These are phyloP conservation scores for Poeciliopsis paucimaculata DNA, from an alignment of 2,797 vertebrate species.

Conservation along the genomic window DNA sequence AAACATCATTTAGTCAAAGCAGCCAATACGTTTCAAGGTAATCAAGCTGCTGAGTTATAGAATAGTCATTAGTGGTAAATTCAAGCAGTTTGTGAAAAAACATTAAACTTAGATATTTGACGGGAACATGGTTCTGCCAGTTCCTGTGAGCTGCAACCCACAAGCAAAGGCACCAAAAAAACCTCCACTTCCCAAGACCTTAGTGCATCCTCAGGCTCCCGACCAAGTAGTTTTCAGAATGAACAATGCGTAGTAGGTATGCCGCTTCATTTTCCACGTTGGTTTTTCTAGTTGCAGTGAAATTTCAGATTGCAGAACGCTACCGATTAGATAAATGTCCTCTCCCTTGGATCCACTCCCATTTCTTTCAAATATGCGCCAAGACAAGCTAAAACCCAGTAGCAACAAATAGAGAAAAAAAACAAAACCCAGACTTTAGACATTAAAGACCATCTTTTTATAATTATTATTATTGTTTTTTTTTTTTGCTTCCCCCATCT, in stretches of 20 bases:
- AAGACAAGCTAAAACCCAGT: neutral
- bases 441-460: slow-evolving; percentile 10
- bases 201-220: neutral
- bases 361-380: neutral
- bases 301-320: neutral
- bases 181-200: neutral
- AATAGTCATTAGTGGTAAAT: neutral
- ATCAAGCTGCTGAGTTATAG: neutral
- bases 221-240: neutral
- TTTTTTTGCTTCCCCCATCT: slow-evolving; percentile 53
- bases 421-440: slow-evolving; percentile 27
- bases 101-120: neutral
- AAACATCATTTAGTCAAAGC: neutral
- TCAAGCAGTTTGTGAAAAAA: neutral
- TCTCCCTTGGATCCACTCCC: neutral
- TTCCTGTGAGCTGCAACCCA: neutral
- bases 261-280: neutral
- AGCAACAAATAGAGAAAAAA: slow-evolving; percentile 13
- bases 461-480: no score
- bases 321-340: neutral
- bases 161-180: neutral
- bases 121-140: neutral
- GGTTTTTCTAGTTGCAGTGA: neutral
- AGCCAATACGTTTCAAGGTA: neutral
- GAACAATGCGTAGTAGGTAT: neutral